Conservation (phyloP, 1,140 invertebrate species). For the Bombus superbus region DNA sequence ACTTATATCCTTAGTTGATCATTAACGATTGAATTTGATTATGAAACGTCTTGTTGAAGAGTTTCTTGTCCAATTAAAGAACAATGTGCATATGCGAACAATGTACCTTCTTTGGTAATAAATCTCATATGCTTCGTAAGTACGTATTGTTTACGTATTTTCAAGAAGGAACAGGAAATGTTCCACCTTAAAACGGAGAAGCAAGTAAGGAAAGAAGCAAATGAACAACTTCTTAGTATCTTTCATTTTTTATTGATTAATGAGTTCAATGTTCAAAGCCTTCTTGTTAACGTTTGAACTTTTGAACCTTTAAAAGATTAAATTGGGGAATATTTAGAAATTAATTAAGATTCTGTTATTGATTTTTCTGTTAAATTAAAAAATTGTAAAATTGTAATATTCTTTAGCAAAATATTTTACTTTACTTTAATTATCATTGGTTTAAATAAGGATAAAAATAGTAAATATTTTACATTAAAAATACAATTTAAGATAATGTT, state of each 20-base stretch:
- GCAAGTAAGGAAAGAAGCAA: not conserved
- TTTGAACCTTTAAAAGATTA: not conserved
- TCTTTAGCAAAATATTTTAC: too few relatives aligned
- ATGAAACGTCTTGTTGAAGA: not conserved
- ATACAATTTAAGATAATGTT: too few relatives aligned
- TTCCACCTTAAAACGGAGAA: not conserved
- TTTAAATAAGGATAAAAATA: too few relatives aligned
- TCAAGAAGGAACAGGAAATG: not conserved
- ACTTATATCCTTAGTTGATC: too few relatives aligned
- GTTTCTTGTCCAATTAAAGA: not conserved
- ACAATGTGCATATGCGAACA: not conserved
- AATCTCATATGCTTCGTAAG: not conserved
- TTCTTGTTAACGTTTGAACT: too few relatives aligned
- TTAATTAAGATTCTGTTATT: not conserved
- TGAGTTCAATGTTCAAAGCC: too few relatives aligned
- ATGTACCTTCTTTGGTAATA: not conserved
- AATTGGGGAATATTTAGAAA: not conserved
- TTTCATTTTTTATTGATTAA: not conserved
- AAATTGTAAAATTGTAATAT: too few relatives aligned
- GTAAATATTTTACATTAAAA: too few relatives aligned
- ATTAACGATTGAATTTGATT: not conserved
- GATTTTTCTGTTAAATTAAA: too few relatives aligned
- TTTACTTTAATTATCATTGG: too few relatives aligned
- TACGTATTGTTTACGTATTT: not conserved
- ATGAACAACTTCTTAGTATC: not conserved